Evolutionary conservation across 2,888 invertebrate genomes (phyloP).

Genomic region (Dryococelus australis): DNA sequence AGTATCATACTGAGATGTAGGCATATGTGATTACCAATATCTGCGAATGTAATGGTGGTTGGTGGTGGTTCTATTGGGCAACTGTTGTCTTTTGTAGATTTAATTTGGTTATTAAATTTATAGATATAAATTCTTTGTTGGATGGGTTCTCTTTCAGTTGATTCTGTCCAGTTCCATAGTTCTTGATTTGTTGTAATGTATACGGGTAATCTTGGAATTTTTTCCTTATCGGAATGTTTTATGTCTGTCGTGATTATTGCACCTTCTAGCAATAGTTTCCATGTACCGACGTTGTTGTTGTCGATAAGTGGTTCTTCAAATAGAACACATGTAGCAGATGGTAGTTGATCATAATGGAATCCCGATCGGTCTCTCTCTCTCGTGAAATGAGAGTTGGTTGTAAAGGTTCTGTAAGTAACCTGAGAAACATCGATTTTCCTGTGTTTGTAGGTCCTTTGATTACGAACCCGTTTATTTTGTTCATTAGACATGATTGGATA

Average conservation of each 20-base stretch:
- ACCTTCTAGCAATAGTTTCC: constrained; percentile 27
- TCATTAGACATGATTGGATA: neutral
- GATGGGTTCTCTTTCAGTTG: neutral
- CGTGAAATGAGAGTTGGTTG: neutral
- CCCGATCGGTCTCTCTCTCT: constrained; percentile 11
- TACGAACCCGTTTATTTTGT: neutral
- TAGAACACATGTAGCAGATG: neutral
- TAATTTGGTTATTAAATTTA: neutral
- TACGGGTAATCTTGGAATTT: constrained; percentile 9
- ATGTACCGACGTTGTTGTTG: constrained; percentile 1
- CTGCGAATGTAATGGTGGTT: neutral
- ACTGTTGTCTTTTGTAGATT: neutral
- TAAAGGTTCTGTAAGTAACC: neutral
- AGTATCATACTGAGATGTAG: too few relatives aligned
- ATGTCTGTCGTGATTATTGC: constrained; percentile 18
- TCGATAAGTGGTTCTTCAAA: constrained; percentile 16
- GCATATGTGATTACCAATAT: neutral
- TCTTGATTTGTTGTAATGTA: neutral
- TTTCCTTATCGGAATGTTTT: constrained; percentile 29
- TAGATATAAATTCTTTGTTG: neutral
- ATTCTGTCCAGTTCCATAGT: neutral
- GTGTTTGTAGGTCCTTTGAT: neutral
- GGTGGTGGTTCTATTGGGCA: neutral
- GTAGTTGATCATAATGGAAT: neutral
- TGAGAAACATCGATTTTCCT: neutral